Evolutionary conservation across 2,797 vertebrate genomes (phyloP).

Genomic region (Tarsius wallacei): DNA sequence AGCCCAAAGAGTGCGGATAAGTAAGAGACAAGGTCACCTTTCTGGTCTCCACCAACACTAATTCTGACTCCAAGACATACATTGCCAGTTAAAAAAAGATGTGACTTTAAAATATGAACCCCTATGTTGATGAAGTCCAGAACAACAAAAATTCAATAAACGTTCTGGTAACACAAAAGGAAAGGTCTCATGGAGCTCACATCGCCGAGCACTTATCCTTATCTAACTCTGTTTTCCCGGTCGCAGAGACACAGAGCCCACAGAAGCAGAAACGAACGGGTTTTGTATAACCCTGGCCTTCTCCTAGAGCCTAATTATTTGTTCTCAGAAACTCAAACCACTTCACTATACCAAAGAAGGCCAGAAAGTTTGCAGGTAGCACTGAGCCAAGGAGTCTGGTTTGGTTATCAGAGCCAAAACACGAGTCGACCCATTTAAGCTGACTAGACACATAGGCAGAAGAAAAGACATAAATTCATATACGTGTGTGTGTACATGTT

Average conservation of each 20-base stretch:
- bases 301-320: conserved; percentile 83
- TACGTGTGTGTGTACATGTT: background rate
- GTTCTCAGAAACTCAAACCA: conserved; percentile 86
- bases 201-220: conserved; percentile 41
- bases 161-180: background rate
- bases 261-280: conserved; percentile 75
- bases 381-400: conserved; percentile 83
- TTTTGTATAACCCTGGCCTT: conserved; percentile 77
- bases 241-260: conserved; percentile 64
- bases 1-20: background rate
- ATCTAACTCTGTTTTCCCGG: conserved; percentile 75
- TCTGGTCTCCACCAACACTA: background rate
- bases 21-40: background rate
- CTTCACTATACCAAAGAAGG: conserved; percentile 69
- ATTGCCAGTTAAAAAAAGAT: conserved; percentile 5
- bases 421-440: conserved; percentile 79
- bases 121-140: background rate
- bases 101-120: background rate
- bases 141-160: conserved; percentile 6
- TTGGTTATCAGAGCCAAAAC: conserved; percentile 82
- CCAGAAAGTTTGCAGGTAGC: conserved; percentile 82
- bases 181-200: background rate
- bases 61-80: background rate
- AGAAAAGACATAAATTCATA: conserved; percentile 72
- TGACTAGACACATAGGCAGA: conserved; percentile 83